Evolutionary conservation across 1,140 invertebrate species (phyloP), one percentile per base, ranked within the genome.

Genomic region (Magallana angulata): DNA sequence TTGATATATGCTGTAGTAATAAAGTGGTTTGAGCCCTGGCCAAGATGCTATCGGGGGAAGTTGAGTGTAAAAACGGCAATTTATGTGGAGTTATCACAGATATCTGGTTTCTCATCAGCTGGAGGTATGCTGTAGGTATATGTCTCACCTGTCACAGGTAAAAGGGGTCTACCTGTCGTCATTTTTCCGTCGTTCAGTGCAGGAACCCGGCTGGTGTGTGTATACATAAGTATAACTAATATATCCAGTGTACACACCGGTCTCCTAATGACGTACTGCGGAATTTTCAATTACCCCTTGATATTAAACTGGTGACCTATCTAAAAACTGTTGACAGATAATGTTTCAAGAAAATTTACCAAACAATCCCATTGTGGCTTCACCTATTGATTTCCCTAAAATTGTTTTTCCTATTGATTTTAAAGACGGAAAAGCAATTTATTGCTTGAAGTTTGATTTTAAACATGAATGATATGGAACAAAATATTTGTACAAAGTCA

Each of bases 161-260:
- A 76, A 76, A 76, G 24, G 24, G 12, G 24, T 18, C 24, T 30
- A 76, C 68, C 24, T 76, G 68, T 76, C 11, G 24, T 76, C 68
- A 76, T 76, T 76, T 24, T 76, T 76, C 18, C 36, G 68, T 76
- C 24, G 68, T 48, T 30, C 6, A 76, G 68, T 76, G 68, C 68
- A 76, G 18, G 68, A 24, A 0, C 11, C 11, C 4, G 68, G 18
- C 24, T 76, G 68, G 68, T 76, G 36, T 76, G 68, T 76, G 68
- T 76, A 12, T 76, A 76, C 68, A 76, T 76, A 48, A 48, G 68
- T 76, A 76, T 76, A 76, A 76, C 68, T 76, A 76, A 18, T 76
- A 76, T 76, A 36, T 12, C 7, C 36, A 76, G 36, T 76, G 30
- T 76, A 76, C 68, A 76, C 68, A 76, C 18, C 68, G 64, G 64